Percentiles rank a stretch among this genome's conserved stretches.
Evolutionary conservation across 1,140 invertebrate species (phyloP).

Genomic region (Eubasilissa regina): DNA sequence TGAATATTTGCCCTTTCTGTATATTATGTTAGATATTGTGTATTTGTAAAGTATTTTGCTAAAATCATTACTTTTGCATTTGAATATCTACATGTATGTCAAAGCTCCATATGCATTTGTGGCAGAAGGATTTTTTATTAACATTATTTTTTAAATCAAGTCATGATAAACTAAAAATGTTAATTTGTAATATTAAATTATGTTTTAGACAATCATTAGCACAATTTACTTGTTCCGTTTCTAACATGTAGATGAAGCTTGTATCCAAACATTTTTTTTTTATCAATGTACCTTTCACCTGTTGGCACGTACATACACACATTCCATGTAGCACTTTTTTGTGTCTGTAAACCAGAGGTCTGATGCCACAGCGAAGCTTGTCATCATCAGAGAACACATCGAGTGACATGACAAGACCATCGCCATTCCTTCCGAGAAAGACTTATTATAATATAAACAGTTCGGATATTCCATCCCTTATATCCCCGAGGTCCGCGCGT

Average conservation of each 20-base stretch:
- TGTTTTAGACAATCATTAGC: too few species aligned
- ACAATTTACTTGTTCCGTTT: too few species aligned
- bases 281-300: neutral
- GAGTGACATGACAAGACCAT: conserved; percentile 53
- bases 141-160: too few species aligned
- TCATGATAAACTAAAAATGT: too few species aligned
- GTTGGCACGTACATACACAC: conserved; percentile 19
- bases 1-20: neutral
- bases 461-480: conserved; percentile 56
- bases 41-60: conserved; percentile 8
- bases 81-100: too few species aligned
- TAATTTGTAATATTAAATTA: too few species aligned
- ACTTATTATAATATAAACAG: conserved; percentile 56
- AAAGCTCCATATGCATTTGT: too few species aligned
- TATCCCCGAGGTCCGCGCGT: conserved; percentile 62
- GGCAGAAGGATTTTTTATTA: too few species aligned
- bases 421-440: conserved; percentile 57
- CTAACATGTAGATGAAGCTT: too few species aligned
- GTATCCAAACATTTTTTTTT: too few species aligned
- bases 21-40: conserved; percentile 11
- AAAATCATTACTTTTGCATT: too few species aligned
- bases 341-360: conserved; percentile 54
- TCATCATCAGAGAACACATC: conserved; percentile 46
- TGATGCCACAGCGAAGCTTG: conserved; percentile 56
- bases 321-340: conserved; percentile 54